Evolutionary conservation across 2,113 vertebrate species (phyloP), one percentile per base, ranked within the genome.

Genomic region (Gambusia holbrooki): DNA sequence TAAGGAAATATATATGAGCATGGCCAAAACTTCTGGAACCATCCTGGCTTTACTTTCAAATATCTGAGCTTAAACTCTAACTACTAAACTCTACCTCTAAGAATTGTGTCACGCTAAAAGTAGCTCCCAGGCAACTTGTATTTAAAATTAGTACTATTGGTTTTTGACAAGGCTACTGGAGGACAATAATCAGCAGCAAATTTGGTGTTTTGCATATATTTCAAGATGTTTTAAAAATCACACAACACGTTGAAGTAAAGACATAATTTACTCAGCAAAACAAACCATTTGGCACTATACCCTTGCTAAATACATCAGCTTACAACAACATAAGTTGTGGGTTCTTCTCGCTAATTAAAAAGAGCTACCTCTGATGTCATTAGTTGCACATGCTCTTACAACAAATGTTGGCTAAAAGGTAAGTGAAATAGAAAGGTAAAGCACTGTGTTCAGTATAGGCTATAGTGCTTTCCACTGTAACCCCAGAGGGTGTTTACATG

Each of bases 331-430:
- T 70, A n/a, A 12, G 30, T 32, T 62, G 66, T 58, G 45, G 22
- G 14, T n/a, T 14, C 13, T 63, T 35, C 35, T 65, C 13, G 30
- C 35, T 61, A 33, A 25, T 64, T n/a, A 19, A 69, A 25, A 35
- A 3, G 37, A 69, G 29, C 12, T 22, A 35, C n/a, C 51, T 69
- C 60, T 66, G 66, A 70, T 73, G 48, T 75, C 25, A 73, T 82
- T 63, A 29, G 22, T 63, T 64, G 70, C 63, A 74, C 72, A 37
- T 58, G 69, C 37, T 66, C 15, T 58, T 45, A 25, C 25, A 12
- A 66, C 29, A 65, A 45, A 48, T 73, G 22, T 76, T 48, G 66
- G 69, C 37, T 42, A 58, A 66, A 45, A 73, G 25, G 48, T 76
- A 61, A 19, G 33, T 19, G 33, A 69, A 27, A 2, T 14, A 61